Percentiles rank a stretch among this genome's conserved stretches.
Evolutionary conservation across 2,113 vertebrate species (phyloP).

Genomic region (Illadopsis cleaveri): DNA sequence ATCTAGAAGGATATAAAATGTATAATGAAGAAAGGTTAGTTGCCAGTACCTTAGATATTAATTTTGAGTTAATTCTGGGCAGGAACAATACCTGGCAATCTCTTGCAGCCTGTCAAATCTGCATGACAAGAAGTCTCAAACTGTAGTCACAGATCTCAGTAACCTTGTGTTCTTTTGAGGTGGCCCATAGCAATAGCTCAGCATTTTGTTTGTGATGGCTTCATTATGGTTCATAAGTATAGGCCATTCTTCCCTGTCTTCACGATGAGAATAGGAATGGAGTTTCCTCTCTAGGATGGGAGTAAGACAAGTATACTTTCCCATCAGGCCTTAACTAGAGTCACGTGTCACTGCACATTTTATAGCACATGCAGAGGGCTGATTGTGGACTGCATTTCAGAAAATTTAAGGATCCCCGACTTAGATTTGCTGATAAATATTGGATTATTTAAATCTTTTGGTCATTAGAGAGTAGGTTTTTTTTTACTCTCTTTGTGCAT

Average conservation of each 20-base stretch:
- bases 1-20: neutral
- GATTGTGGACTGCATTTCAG: neutral
- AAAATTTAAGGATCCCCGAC: neutral
- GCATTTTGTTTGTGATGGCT: neutral
- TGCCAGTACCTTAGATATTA: neutral
- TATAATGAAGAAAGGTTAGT: neutral
- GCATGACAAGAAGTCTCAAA: neutral
- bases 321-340: neutral
- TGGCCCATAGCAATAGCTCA: neutral
- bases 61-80: neutral
- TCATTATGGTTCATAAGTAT: neutral
- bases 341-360: neutral
- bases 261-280: neutral
- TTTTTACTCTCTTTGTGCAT: neutral
- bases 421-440: neutral
- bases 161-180: neutral
- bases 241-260: neutral
- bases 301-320: neutral
- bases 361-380: neutral
- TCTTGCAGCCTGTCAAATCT: neutral
- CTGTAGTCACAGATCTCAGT: neutral
- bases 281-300: neutral
- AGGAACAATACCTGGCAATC: rapidly evolving
- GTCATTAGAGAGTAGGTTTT: neutral
- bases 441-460: neutral